Base-by-base conservation (phyloP, 2,797 vertebrate species). In the Gallinago stenura region DNA sequence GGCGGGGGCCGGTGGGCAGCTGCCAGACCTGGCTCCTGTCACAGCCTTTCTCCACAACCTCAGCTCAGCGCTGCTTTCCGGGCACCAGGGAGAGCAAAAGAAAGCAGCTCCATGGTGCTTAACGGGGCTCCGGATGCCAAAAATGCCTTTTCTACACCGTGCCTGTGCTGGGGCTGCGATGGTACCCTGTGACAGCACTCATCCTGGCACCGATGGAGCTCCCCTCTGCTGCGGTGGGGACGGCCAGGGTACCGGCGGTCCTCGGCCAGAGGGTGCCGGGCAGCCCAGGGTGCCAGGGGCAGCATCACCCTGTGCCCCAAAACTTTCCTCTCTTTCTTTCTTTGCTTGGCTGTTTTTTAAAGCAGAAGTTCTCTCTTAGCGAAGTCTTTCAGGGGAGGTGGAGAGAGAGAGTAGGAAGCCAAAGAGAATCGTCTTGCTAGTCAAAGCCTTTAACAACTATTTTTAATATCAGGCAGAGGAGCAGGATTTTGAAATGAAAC, bases 361-460 rank as follows among this genome's bases (percentile, higher is more conserved):
- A 93, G 93, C 64, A 94, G 80, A 95, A 96, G 92, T 97, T 97
- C 86, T 92, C 60, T 83, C 79, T 83, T 68, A 60, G 90, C 2
- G n/a, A 96, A 94, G 89, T 94, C 94, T 91, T 97, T 94, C 10
- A 3, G 82, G 87, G 88, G 83, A 96, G 94, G 91, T 93, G 88
- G 93, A 96, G 86, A 91, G 86, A 91, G 72, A 93, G 92, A 96
- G 96, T 95, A 95, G 95, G 91, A 96, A 97, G 96, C 95, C 95
- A 97, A 96, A 97, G 96, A 94, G 95, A 97, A 97, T 94, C 60
- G 50, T 97, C 97, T 97, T 91, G 92, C 97, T 95, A 96, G 96
- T 97, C 96, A 97, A 97, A 97, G 97, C 95, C 92, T 97, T 97
- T 97, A 97, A 97, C 97, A 96, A 97, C 96, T 97, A 97, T 97